Conservation (phyloP, 2,888 invertebrate genomes). For the Argyra leucocephala region DNA sequence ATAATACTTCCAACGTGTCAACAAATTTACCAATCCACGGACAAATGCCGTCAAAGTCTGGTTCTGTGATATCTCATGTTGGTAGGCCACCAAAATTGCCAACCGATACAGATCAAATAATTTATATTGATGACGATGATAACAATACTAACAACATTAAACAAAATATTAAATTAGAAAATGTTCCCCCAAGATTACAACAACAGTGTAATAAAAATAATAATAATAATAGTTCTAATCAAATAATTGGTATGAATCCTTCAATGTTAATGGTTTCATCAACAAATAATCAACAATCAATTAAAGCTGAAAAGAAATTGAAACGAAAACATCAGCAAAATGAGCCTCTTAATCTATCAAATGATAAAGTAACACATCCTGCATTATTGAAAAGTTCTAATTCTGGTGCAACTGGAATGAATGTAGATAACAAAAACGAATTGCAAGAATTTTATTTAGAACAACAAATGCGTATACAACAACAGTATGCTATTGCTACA, state of each 20-base stretch:
- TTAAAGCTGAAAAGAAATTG: neutral
- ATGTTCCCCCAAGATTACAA: neutral
- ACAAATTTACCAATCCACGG: slow-evolving; percentile 20
- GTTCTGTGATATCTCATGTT: neutral
- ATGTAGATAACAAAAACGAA: neutral
- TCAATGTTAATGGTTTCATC: neutral
- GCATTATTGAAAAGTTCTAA: neutral
- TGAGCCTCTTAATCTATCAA: neutral
- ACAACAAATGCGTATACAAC: slow-evolving; percentile 2
- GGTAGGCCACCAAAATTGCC: neutral
- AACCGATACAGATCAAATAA: neutral
- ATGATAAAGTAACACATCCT: neutral
- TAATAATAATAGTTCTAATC: neutral
- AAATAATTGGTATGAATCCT: neutral
- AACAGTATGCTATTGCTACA: neutral
- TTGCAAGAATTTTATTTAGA: neutral
- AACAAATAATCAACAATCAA: neutral
- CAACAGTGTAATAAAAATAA: neutral
- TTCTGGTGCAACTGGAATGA: neutral
- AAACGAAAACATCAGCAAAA: neutral
- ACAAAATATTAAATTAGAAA: neutral
- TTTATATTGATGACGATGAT: slow-evolving; percentile 12
- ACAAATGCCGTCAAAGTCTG: slow-evolving; percentile 10
- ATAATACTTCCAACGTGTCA: slow-evolving; percentile 22
- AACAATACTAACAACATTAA: neutral